phyloP scores from a whole-genome alignment of 2,113 vertebrate species.

The Upupa epops region DNA sequence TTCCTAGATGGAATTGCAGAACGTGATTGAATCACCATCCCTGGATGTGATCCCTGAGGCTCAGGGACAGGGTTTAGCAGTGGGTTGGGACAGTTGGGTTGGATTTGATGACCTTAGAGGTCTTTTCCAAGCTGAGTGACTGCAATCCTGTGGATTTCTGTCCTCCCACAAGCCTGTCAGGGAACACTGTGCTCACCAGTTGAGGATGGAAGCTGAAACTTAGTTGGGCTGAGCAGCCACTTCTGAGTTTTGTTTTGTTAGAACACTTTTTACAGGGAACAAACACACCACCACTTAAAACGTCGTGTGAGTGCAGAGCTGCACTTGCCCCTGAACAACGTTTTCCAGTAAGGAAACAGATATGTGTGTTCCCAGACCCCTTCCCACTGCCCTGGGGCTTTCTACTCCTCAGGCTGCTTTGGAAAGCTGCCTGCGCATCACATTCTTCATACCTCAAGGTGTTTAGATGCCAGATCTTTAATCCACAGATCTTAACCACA shows the following conservation, averaged over 20 bases:
- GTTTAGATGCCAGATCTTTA: neutral
- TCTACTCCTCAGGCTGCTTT: neutral
- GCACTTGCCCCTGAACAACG: fast-evolving
- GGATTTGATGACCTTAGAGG: no score
- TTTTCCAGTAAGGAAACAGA: neutral
- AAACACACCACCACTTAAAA: neutral
- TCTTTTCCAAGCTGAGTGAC: no score
- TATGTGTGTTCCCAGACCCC: neutral
- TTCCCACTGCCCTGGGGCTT: neutral
- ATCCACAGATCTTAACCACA: no score
- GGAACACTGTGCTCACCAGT: neutral
- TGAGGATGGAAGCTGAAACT: neutral
- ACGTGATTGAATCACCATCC: no score
- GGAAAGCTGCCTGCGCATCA: neutral
- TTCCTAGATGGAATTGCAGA: no score
- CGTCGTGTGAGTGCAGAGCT: neutral
- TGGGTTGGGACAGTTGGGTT: no score
- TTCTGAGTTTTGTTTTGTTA: neutral
- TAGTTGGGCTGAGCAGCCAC: neutral
- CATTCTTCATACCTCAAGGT: neutral
- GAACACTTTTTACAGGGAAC: neutral
- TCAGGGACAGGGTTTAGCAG: no score
- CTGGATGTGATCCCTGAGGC: no score
- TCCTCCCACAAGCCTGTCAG: neutral
- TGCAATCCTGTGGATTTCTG: neutral